Evolutionary conservation across 1,140 invertebrate species (phyloP), one percentile per base, ranked within the genome.

Genomic region (Macrocentrus cingulum): DNA sequence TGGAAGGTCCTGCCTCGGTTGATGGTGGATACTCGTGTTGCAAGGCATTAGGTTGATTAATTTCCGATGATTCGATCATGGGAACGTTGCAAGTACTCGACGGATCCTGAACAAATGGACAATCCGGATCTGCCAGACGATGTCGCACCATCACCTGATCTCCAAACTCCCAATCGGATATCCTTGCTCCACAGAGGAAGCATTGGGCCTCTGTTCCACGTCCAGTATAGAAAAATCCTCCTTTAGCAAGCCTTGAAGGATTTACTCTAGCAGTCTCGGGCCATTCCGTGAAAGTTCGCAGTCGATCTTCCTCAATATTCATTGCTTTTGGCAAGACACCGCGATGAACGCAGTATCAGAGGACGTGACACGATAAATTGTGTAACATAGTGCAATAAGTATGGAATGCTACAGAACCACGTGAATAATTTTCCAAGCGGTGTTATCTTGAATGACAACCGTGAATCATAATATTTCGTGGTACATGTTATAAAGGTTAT

Each of bases 221-320:
- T 13, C 88, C 88, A 1, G 85, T 87, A 44, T 88, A 91, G 70
- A 85, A 93, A 79, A 95, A 94, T 8, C 92, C 92, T 37, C 89
- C 91, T 71, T 86, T 86, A 1, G 91, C 91, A 62, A 95, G 83
- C 67, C 85, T 80, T 32, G 77, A 68, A 11, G 85, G 75, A 68
- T 84, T 83, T 1, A 91, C 84, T 23, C 82, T 76, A 16, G 86
- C 85, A 69, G 84, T 84, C 15, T 75, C 60, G 41, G 88, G 90
- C 91, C 91, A 94, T 63, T 81, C 80, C 13, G 59, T 61, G 71
- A 90, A 93, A 25, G 86, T 91, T 68, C 77, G 77, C 39, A 90
- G 76, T 65, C 86, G 84, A 71, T 84, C 87, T 60, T 81, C 82
- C 80, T 88, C 89, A 56, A 80, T 65, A 76, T 89, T 88, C 86